phyloP scores from a whole-genome alignment of 2,888 invertebrate genomes.

The Apodemia duryi region DNA sequence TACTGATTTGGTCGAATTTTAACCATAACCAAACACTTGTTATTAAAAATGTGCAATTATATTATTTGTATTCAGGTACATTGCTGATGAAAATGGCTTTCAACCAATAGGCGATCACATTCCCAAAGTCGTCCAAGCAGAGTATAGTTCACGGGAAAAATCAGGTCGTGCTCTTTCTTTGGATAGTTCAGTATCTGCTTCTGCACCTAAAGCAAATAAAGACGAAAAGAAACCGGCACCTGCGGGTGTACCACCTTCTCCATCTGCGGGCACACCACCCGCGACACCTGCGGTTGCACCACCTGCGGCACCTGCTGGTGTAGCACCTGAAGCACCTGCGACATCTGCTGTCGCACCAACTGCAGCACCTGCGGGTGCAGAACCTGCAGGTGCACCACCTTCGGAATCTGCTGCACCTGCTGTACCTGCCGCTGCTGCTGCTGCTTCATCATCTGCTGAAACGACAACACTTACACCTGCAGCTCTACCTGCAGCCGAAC shows the following conservation, averaged over 20 bases:
- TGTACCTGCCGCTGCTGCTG: neutral
- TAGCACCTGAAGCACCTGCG: constrained; percentile 22
- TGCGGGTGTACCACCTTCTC: neutral
- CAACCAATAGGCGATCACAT: constrained; percentile 83
- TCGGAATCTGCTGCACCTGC: constrained; percentile 20
- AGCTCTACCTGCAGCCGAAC: constrained; percentile 11
- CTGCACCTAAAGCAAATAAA: constrained; percentile 34
- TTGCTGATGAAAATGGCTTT: constrained; percentile 86
- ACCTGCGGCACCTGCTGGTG: constrained; percentile 21
- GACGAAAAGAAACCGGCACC: constrained; percentile 19
- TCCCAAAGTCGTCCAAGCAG: constrained; percentile 54
- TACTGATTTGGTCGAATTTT: too few species aligned
- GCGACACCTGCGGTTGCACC: neutral
- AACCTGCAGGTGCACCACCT: constrained; percentile 19
- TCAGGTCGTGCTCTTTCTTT: constrained; percentile 40
- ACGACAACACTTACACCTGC: constrained; percentile 16
- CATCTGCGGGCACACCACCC: constrained; percentile 22
- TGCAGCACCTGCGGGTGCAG: constrained; percentile 7
- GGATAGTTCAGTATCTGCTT: constrained; percentile 38
- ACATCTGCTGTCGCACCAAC: constrained; percentile 24
- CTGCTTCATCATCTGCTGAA: constrained; percentile 19
- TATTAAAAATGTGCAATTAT: neutral
- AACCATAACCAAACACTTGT: too few species aligned
- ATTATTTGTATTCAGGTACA: constrained; percentile 63
- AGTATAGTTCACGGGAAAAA: constrained; percentile 37